Percentiles rank a stretch among this genome's conserved stretches.
These are phyloP conservation scores for Yponomeuta plumbellus DNA, from an alignment of 2,888 invertebrate genomes.

Conservation along the genomic window DNA sequence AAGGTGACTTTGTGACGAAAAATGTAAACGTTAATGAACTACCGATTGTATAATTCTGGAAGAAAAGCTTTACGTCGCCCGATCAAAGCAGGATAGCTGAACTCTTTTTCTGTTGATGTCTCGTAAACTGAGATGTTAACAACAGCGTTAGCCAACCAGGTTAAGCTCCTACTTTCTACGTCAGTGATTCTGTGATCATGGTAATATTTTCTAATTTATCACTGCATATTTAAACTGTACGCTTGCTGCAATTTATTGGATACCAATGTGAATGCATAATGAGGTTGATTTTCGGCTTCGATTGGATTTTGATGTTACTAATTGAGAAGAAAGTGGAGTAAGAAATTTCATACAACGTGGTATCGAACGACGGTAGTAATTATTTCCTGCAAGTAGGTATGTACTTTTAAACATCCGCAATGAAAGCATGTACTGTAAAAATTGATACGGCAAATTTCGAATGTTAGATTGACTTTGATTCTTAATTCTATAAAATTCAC, in stretches of 20 bases:
- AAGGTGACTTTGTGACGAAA: too few relatives aligned
- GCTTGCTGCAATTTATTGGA: background rate
- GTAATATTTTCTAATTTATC: background rate
- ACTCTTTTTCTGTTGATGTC: background rate
- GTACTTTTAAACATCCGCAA: too few relatives aligned
- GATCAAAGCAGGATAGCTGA: background rate
- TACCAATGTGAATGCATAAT: background rate
- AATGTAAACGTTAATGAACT: too few relatives aligned
- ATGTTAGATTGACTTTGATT: too few relatives aligned
- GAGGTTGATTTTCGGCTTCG: too few relatives aligned
- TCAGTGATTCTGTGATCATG: background rate
- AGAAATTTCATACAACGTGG: background rate
- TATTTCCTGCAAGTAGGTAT: background rate
- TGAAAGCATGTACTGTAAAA: too few relatives aligned
- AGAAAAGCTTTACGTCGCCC: too few relatives aligned
- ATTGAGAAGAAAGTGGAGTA: background rate
- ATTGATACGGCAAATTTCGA: too few relatives aligned
- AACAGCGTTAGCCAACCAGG: background rate
- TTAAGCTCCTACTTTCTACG: background rate
- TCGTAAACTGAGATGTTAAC: background rate
- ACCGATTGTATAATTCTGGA: too few relatives aligned
- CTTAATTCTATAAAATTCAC: too few relatives aligned
- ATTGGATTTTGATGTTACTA: too few relatives aligned
- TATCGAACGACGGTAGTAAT: background rate
- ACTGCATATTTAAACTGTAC: constrained; percentile 1